These are phyloP conservation scores for Aegypius monachus DNA, from an alignment of 2,113 vertebrate genomes.

Conservation along the genomic window DNA sequence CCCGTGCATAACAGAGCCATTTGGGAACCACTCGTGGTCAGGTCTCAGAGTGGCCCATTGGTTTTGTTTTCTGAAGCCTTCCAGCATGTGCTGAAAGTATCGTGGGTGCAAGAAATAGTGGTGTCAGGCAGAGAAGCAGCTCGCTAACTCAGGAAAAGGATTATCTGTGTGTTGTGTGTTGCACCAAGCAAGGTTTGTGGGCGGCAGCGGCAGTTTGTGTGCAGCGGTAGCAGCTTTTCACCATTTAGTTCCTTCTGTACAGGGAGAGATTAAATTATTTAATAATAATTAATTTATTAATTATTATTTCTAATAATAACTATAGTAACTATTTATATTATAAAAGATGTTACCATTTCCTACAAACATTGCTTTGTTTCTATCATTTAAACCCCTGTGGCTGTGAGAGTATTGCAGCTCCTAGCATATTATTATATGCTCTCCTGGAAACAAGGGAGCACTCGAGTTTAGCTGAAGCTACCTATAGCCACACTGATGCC, in stretches of 20 bases:
- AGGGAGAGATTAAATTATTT: not conserved
- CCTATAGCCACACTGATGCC: not conserved
- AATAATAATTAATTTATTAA: too few species aligned
- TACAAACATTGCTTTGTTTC: not conserved
- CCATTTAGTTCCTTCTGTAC: not conserved
- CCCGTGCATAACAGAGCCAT: accelerated
- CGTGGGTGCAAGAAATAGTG: not conserved
- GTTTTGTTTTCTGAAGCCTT: not conserved
- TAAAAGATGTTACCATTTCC: not conserved
- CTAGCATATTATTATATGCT: not conserved
- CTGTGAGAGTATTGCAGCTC: not conserved
- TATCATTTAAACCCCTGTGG: not conserved
- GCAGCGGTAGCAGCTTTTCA: not conserved
- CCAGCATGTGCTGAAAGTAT: not conserved
- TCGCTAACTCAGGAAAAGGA: not conserved
- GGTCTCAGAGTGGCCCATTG: not conserved
- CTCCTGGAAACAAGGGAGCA: not conserved
- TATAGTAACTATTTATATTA: not conserved
- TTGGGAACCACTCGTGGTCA: not conserved
- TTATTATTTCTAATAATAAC: not conserved
- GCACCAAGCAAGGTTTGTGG: not conserved
- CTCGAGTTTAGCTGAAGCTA: not conserved
- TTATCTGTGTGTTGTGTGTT: not conserved
- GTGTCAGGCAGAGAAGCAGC: not conserved
- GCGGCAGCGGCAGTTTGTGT: not conserved